Evolutionary conservation across 2,888 invertebrate genomes (phyloP), one percentile per base, ranked within the genome.

Genomic region (Cerceris ruficornis): DNA sequence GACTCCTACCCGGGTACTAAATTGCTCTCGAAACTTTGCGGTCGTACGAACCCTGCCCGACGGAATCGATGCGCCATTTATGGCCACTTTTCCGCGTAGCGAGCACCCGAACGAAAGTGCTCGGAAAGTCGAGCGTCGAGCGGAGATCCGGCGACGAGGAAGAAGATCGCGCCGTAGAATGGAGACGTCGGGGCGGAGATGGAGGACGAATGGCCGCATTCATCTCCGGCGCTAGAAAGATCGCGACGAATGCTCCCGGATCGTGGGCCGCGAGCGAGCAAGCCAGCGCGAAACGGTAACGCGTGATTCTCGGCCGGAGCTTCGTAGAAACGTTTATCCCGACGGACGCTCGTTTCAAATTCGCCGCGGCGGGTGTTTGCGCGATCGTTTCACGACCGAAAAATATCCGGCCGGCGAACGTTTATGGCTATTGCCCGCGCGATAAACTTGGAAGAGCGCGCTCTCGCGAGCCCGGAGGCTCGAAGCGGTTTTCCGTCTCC

Each of bases 11-110:
- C 62, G 55, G 70, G 76, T 81, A 77, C 78, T 80, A 82, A 87
- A 87, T 87, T 87, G 84, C 69, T 84, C 83, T 81, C 77, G 85
- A 74, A 86, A 88, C 79, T 86, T 82, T 69, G 77, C 82, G 80
- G 81, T 83, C 83, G 69, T 68, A 60, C n/a, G 62, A 17, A 61
- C 17, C 28, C 46, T 11, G 54, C 60, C 13, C 13, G 42, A 6
- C 41, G 64, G 68, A 78, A 78, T 75, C 72, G 69, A 75, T 75
- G 69, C 62, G 52, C 72, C 83, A 76, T 82, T 85, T 86, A 87
- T 80, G 77, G 82, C 60, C 67, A 80, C 79, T 83, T 80, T 84
- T 81, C 39, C 78, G 50, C 49, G 42, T 60, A 46, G 43, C 46
- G 46, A 54, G 61, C 74, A 66, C 68, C 69, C 54, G 76, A 81